Evolutionary conservation across 2,888 invertebrate species (phyloP).

Genomic region (Tetragonisca angustula): DNA sequence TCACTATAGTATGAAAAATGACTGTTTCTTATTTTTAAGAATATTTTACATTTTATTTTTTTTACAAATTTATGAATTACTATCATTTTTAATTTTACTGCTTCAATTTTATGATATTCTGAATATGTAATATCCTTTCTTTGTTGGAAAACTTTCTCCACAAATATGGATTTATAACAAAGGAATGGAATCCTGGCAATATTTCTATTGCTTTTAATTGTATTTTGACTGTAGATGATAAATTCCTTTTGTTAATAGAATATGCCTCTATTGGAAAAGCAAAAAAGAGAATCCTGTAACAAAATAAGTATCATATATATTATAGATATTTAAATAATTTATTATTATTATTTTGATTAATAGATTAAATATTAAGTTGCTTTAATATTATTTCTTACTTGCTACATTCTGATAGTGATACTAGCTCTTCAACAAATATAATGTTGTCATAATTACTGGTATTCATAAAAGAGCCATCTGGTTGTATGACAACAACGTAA

Average conservation of each 20-base stretch:
- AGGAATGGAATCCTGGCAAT: constrained; percentile 85
- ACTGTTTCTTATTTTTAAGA: neutral
- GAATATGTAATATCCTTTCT: constrained; percentile 88
- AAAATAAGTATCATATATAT: constrained; percentile 44
- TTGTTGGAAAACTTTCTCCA: constrained; percentile 86
- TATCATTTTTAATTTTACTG: constrained; percentile 77
- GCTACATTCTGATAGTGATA: neutral
- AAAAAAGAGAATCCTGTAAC: constrained; percentile 86
- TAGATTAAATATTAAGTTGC: neutral
- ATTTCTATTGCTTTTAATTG: constrained; percentile 86
- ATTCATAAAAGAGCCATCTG: constrained; percentile 85
- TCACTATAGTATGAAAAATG: neutral
- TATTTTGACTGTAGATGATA: constrained; percentile 85
- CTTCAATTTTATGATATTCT: constrained; percentile 86
- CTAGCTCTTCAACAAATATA: constrained; percentile 30
- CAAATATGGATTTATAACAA: constrained; percentile 85
- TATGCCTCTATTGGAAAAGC: constrained; percentile 86
- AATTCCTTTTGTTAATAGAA: constrained; percentile 86
- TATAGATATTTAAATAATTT: neutral
- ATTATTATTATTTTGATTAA: neutral
- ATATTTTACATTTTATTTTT: neutral
- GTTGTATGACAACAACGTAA: constrained; percentile 85
- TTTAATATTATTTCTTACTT: constrained; percentile 33
- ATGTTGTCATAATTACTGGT: constrained; percentile 72
- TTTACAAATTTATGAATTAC: neutral